phyloP scores from a whole-genome alignment of 2,888 invertebrate genomes.

The Rutpela maculata region DNA sequence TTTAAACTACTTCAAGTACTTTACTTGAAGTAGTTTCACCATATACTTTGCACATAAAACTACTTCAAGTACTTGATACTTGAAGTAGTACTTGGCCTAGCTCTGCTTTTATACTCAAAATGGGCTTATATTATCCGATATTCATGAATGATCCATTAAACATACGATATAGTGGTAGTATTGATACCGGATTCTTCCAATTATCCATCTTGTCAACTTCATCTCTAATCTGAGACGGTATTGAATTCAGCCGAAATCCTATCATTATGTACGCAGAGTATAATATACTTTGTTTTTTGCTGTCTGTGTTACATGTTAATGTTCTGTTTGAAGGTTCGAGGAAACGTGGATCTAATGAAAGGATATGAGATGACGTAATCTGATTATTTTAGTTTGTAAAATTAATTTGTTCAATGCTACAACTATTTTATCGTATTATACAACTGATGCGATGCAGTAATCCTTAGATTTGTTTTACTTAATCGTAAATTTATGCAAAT shows the following conservation, averaged over 20 bases:
- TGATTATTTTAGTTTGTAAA: constrained; percentile 3
- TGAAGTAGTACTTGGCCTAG: too few relatives aligned
- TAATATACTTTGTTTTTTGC: not conserved
- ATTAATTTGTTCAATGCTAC: constrained; percentile 1
- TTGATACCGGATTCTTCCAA: not conserved
- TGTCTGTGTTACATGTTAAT: not conserved
- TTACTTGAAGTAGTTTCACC: too few relatives aligned
- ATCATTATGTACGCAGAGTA: not conserved
- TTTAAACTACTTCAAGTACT: too few relatives aligned
- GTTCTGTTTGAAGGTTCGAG: constrained; percentile 4
- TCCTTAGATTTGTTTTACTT: too few relatives aligned
- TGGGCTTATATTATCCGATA: too few relatives aligned
- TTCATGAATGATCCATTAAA: too few relatives aligned
- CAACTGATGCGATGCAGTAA: not conserved
- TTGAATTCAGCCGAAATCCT: not conserved
- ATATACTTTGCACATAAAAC: too few relatives aligned
- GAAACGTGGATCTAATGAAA: not conserved
- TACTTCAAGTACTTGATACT: too few relatives aligned
- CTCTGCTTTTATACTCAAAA: too few relatives aligned
- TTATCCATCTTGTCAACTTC: not conserved
- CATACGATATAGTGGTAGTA: too few relatives aligned
- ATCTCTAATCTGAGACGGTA: not conserved
- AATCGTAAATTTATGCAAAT: too few relatives aligned
- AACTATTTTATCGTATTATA: not conserved
- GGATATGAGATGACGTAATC: constrained; percentile 8